A percentile compares a stretch with the other conserved stretches of the same genome.
phyloP scores from a whole-genome alignment of 2,888 invertebrate species.

The Stenotaenia linearis region DNA sequence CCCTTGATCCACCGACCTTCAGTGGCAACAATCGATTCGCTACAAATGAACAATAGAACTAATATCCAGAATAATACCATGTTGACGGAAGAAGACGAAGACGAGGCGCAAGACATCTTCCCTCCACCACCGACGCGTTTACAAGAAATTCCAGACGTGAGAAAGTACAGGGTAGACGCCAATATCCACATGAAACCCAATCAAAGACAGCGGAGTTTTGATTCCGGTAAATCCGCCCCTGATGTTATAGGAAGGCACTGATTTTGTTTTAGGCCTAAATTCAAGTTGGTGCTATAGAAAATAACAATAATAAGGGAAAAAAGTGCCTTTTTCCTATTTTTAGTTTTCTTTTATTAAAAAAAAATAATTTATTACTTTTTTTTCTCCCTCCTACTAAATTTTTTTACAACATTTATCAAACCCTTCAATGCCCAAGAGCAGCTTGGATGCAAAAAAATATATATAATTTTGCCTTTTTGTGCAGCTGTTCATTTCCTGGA shows the following conservation, averaged over 20 bases:
- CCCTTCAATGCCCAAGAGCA: background rate
- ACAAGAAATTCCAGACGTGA: conserved; percentile 34
- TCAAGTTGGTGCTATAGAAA: background rate
- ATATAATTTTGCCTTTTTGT: background rate
- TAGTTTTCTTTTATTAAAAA: background rate
- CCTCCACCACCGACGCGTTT: conserved; percentile 21
- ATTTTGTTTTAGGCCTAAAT: background rate
- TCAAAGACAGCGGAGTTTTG: conserved; percentile 42
- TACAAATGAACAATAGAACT: background rate
- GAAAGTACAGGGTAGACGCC: conserved; percentile 56
- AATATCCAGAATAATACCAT: background rate
- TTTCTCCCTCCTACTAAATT: background rate
- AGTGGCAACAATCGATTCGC: background rate
- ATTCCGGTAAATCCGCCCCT: conserved; percentile 81
- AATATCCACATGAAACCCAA: conserved; percentile 47
- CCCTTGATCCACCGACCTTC: conserved; percentile 30
- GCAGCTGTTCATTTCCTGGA: background rate
- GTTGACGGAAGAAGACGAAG: conserved; percentile 32
- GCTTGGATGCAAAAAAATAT: background rate
- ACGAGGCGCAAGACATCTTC: conserved; percentile 35
- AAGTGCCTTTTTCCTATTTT: background rate
- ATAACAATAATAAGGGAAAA: background rate
- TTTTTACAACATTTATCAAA: background rate
- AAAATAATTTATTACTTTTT: background rate
- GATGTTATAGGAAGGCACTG: conserved; percentile 64